These are phyloP conservation scores for Drosophila lacicola DNA, from an alignment of 2,888 invertebrate genomes.

Conservation along the genomic window DNA sequence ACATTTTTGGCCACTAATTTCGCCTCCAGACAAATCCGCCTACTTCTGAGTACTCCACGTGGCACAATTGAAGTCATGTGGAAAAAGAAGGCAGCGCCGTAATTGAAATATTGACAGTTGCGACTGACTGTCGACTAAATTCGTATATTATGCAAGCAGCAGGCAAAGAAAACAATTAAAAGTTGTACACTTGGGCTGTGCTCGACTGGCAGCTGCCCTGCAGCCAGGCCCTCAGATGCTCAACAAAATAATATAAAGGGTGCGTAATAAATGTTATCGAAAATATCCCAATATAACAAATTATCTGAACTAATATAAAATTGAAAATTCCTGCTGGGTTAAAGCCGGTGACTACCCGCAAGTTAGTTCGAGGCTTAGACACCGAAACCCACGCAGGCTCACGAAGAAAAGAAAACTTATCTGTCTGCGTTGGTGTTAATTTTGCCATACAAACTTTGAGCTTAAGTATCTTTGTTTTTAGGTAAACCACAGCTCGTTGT, in stretches of 20 bases:
- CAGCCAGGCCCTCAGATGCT: neutral
- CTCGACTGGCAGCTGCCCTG: conserved; percentile 9
- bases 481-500: too few species aligned
- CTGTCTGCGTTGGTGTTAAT: too few species aligned
- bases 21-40: conserved; percentile 70
- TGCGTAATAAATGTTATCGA: too few species aligned
- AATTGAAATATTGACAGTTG: conserved; percentile 74
- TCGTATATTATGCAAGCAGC: conserved; percentile 53
- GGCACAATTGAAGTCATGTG: conserved; percentile 1
- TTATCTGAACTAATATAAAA: too few species aligned
- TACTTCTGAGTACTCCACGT: conserved; percentile 39
- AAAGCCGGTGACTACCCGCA: too few species aligned
- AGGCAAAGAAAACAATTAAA: conserved; percentile 1
- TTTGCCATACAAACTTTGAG: too few species aligned
- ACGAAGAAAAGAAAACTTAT: too few species aligned
- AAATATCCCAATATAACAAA: too few species aligned
- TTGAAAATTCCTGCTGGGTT: too few species aligned
- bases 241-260: neutral
- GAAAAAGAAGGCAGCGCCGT: conserved; percentile 25
- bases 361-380: too few species aligned
- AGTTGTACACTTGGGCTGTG: neutral
- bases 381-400: too few species aligned
- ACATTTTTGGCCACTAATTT: conserved; percentile 76
- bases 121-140: conserved; percentile 22
- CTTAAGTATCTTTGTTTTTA: too few species aligned